phyloP scores from a whole-genome alignment of 2,888 invertebrate genomes.

The Plagodis dolabraria region DNA sequence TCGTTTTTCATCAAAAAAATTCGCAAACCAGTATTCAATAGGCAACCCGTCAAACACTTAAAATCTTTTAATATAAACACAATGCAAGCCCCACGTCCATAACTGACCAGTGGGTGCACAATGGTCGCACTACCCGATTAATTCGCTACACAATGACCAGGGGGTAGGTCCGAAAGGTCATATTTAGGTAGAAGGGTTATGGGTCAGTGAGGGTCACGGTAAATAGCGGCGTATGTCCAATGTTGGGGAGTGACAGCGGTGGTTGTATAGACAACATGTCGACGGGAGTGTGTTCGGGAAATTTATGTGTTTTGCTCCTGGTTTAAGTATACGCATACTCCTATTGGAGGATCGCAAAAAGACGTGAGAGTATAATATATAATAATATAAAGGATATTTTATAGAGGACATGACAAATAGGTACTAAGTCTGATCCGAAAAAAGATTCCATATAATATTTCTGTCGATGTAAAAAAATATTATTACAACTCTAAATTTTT shows the following conservation, averaged over 20 bases:
- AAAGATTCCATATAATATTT: too few species aligned
- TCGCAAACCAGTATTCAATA: conserved; percentile 54
- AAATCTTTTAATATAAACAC: conserved; percentile 78
- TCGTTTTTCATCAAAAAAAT: conserved; percentile 47
- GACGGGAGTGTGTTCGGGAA: conserved; percentile 55
- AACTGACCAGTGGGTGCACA: conserved; percentile 75
- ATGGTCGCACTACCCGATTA: conserved; percentile 79
- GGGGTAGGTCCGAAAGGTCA: conserved; percentile 76
- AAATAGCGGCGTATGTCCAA: conserved; percentile 65
- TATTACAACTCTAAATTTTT: too few species aligned
- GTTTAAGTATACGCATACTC: conserved; percentile 40
- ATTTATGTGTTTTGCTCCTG: conserved; percentile 70
- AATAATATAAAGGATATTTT: too few species aligned
- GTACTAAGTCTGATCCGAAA: too few species aligned
- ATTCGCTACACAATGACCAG: conserved; percentile 74
- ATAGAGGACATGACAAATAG: too few species aligned
- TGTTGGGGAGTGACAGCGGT: conserved; percentile 75
- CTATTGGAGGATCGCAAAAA: too few species aligned
- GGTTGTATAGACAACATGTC: conserved; percentile 74
- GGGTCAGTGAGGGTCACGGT: conserved; percentile 78
- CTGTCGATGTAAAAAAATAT: too few species aligned
- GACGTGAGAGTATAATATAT: too few species aligned
- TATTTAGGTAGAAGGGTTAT: conserved; percentile 82
- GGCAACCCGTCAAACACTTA: conserved; percentile 70
- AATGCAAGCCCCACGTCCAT: conserved; percentile 58